phyloP scores from a whole-genome alignment of 2,797 vertebrate species.

The Liasis olivaceus region DNA sequence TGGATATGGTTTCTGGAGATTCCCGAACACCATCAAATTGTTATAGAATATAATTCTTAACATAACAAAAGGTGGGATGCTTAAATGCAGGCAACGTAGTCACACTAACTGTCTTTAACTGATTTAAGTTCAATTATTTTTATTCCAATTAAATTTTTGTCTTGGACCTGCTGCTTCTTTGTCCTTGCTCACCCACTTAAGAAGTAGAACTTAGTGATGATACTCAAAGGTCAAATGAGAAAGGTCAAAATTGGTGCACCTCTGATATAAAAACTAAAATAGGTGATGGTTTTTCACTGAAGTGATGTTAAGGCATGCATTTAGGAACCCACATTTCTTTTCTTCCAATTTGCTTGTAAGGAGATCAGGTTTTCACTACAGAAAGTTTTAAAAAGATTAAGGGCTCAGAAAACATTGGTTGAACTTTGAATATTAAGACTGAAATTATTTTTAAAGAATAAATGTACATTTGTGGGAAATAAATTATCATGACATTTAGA shows the following conservation, averaged over 20 bases:
- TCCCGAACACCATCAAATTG: neutral
- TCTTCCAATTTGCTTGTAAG: neutral
- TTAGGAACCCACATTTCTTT: neutral
- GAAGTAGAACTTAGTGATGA: neutral
- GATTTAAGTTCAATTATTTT: neutral
- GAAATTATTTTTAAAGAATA: no score
- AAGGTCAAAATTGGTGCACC: neutral
- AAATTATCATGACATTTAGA: no score
- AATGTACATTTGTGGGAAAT: no score
- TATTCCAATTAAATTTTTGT: neutral
- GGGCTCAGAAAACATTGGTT: no score
- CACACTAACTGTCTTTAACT: neutral
- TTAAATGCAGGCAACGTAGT: neutral
- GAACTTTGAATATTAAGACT: no score
- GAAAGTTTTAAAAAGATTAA: no score
- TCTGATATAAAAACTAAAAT: neutral
- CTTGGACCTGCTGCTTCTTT: neutral
- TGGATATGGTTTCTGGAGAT: neutral
- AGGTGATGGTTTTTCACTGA: neutral
- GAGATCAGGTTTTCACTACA: neutral
- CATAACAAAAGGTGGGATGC: neutral
- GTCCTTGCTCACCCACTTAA: neutral
- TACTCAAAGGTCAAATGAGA: neutral
- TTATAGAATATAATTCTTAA: neutral
- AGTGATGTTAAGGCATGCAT: neutral